Evolutionary conservation across 2,888 invertebrate species (phyloP), one percentile per base, ranked within the genome.

Genomic region (Dynastes grantii): DNA sequence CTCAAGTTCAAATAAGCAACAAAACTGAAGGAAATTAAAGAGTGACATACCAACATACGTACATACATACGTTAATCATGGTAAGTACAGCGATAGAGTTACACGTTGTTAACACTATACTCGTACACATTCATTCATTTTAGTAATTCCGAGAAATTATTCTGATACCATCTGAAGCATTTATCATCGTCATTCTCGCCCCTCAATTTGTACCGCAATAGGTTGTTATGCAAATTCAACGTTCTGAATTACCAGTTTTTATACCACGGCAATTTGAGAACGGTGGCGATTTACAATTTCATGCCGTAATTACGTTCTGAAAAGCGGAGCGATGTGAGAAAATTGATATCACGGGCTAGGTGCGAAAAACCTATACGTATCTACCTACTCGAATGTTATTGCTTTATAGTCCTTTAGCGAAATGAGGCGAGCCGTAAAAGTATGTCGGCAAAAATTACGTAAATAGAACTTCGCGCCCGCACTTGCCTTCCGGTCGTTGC

Each of bases 281-380:
- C 55, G 55, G 27, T 58, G 22, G 55, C 55, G 55, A 58, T 58
- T 58, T 58, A 58, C 55, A 58, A 58, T 58, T 58, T 58, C 55
- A 58, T 9, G 55, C 55, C 22, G 55, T 58, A 58, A 58, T 58
- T 58, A 58, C 55, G 22, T 58, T 58, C 22, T 16, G 55, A 58
- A 58, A 58, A 58, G 55, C 55, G 55, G 22, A 58, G 22, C 55
- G 55, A 58, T 58, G 55, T 16, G 55, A 58, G 55, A 58, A 58
- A 58, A 58, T 58, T 58, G 55, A 58, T 58, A 58, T 22, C 55
- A 27, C 22, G 0, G 55, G 8, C 22, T 16, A 58, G 55, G 55
- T 58, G 55, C 55, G 16, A 58, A 58, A 55, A 58, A 58, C 16
- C n/a, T 53, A 53, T 16, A 53, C 53, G 16, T 53, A 16, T 5